These are phyloP conservation scores for Dromas ardeola DNA, from an alignment of 2,113 vertebrate genomes.

Conservation along the genomic window DNA sequence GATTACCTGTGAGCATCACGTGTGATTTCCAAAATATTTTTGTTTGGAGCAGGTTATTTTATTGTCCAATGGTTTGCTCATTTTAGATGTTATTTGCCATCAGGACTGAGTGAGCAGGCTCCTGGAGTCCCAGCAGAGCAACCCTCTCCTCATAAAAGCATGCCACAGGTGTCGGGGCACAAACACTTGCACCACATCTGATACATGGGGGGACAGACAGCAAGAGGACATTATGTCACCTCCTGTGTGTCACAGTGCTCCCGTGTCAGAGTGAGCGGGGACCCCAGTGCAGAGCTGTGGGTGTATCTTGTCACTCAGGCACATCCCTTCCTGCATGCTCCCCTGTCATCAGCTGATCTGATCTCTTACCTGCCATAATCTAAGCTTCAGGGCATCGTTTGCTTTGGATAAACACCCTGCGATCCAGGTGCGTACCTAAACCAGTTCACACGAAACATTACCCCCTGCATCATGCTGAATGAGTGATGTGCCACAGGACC, in stretches of 20 bases:
- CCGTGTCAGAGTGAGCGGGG: rapidly evolving
- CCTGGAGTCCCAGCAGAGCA: background rate
- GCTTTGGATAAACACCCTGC: background rate
- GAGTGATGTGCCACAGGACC: background rate
- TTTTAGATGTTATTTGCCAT: background rate
- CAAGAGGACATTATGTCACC: background rate
- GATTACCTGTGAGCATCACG: rapidly evolving
- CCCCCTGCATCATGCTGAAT: background rate
- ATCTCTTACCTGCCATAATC: background rate
- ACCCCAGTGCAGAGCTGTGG: background rate
- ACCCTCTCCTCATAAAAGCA: background rate
- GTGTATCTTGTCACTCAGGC: background rate
- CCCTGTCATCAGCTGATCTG: background rate
- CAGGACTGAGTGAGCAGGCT: background rate
- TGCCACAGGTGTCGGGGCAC: rapidly evolving
- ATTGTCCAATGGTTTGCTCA: background rate
- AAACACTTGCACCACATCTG: background rate
- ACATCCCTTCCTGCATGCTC: background rate
- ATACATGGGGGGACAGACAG: background rate
- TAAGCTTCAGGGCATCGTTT: background rate
- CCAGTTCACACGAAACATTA: background rate
- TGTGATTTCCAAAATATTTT: background rate
- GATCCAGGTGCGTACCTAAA: background rate
- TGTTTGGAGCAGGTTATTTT: background rate
- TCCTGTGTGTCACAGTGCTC: background rate